Percentiles rank a stretch among this genome's conserved stretches.
These are phyloP conservation scores for Enteromius argenteus DNA, from an alignment of 2,797 vertebrate genomes.

Conservation along the genomic window DNA sequence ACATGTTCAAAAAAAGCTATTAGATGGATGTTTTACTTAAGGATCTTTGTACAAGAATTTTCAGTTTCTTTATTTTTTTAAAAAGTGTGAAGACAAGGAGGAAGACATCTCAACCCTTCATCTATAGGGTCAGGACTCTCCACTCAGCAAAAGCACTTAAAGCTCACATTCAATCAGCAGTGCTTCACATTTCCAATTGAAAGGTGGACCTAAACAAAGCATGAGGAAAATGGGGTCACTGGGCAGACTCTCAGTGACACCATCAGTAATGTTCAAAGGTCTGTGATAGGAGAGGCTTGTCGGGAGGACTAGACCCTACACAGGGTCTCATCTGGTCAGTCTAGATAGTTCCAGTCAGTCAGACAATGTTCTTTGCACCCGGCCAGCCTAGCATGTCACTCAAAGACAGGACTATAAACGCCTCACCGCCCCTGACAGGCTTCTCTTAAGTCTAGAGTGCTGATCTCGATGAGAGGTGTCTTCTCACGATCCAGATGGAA, in stretches of 20 bases:
- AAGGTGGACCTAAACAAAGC: conserved; percentile 37
- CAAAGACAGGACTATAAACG: conserved; percentile 25
- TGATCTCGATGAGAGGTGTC: conserved; percentile 35
- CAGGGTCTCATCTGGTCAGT: conserved; percentile 27
- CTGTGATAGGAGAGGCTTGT: conserved; percentile 1
- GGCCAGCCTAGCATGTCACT: not conserved
- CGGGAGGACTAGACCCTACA: not conserved
- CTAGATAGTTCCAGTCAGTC: conserved; percentile 18
- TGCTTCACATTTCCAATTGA: conserved; percentile 38
- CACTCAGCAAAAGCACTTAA: conserved; percentile 3
- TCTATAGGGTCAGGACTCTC: conserved; percentile 18
- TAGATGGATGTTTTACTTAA: not conserved
- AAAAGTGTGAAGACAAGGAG: not conserved
- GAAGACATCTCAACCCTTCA: not conserved
- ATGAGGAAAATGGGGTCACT: conserved; percentile 44
- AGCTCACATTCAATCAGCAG: conserved; percentile 35
- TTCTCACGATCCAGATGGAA: conserved; percentile 25
- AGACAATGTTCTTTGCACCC: conserved; percentile 22
- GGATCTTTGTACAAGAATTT: not conserved
- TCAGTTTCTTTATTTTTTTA: not conserved
- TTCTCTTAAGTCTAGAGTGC: conserved; percentile 10
- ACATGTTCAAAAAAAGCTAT: not conserved
- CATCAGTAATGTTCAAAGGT: conserved; percentile 3
- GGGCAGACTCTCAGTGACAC: conserved; percentile 21
- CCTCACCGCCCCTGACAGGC: conserved; percentile 31